phyloP scores from a whole-genome alignment of 2,797 vertebrate species.

The Oreonectes daqikongensis region DNA sequence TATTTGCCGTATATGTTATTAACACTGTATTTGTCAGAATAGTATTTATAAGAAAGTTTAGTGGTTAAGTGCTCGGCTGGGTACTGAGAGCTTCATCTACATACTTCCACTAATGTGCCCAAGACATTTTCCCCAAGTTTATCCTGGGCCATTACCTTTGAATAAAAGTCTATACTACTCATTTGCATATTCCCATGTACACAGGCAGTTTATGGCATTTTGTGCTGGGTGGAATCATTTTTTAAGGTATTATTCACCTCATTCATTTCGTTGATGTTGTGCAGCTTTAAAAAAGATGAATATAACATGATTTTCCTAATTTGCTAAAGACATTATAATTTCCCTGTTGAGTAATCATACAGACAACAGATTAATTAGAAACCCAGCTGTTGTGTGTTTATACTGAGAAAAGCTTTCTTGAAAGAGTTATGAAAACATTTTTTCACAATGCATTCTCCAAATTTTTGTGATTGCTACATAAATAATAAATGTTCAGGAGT shows the following conservation, averaged over 20 bases:
- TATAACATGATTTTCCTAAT: conserved; percentile 10
- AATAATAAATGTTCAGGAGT: neutral
- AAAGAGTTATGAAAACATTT: neutral
- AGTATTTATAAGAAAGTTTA: too few species aligned
- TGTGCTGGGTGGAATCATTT: neutral
- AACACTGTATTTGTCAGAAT: too few species aligned
- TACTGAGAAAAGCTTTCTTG: neutral
- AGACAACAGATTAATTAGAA: neutral
- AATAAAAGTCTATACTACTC: neutral
- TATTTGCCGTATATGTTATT: too few species aligned
- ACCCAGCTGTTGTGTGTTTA: neutral
- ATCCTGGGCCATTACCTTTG: neutral
- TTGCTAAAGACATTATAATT: conserved; percentile 1
- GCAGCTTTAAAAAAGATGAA: neutral
- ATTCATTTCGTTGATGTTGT: conserved; percentile 5
- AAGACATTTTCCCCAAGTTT: neutral
- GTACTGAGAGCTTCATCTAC: neutral
- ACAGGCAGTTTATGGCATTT: neutral
- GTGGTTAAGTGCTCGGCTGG: neutral
- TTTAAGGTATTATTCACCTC: neutral
- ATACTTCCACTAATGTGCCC: neutral
- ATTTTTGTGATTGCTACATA: neutral
- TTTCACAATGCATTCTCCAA: neutral
- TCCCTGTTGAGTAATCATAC: neutral
- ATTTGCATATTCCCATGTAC: conserved; percentile 24